Base-by-base conservation (phyloP, 2,888 invertebrate species). In the Reticulitermes lucifugus region DNA sequence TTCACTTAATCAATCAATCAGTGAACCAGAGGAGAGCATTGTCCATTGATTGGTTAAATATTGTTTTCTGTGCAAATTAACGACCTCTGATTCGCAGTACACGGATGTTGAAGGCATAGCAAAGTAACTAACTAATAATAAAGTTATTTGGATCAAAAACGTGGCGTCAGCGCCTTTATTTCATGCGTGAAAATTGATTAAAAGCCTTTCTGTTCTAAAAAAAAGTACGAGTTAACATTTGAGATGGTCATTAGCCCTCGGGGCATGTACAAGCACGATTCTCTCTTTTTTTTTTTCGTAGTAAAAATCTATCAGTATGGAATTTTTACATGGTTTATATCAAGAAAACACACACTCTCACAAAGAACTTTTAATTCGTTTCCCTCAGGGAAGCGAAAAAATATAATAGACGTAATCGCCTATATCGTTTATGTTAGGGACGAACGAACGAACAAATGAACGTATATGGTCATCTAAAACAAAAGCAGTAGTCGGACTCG, bases 341-440 rank as follows among this genome's bases (percentile, higher is more conserved):
- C 55, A 80, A 80, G 80, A 80, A 80, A 80, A 80, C 80, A 79
- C 80, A 79, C 79, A 73, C 41, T 41, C 18, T 29, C 73, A 80
- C 81, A 81, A 81, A 81, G 65, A 41, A 65, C 65, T 35, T 81
- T 81, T 81, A 81, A 81, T 70, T 81, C 81, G 65, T 65, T 65
- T 22, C 43, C 65, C 81, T 81, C 22, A 41, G 70, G 81, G 41
- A 59, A 25, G 46, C 22, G 51, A 46, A 65, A 80, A 60, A 65
- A 81, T 65, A 81, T 81, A 81, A 70, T 70, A 81, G 81, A 70
- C 43, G 81, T 81, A 81, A 81, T 81, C 81, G 70, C 65, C 43
- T 81, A 43, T 81, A 81, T 70, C 65, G 41, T 70, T n/a, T 70
- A 81, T 60, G 46, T 77, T 77, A 43, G 81, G 81, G 65, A 35